Base-by-base conservation (phyloP, 2,888 invertebrate species). In the Aplocera efformata region DNA sequence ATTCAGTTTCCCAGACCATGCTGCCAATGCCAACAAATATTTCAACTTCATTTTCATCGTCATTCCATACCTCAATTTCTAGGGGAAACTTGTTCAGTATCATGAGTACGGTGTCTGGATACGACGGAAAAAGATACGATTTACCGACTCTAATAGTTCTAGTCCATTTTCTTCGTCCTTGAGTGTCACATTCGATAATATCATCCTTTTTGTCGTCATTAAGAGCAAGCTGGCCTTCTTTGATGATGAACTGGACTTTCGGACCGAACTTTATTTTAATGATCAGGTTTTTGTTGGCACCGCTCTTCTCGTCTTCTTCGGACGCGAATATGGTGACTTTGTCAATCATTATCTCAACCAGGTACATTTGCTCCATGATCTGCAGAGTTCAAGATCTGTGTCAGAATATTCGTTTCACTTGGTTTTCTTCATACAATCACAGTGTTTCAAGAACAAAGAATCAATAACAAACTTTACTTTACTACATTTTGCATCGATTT, bases 301-400 rank as follows among this genome's bases (percentile, higher is more conserved):
- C 73, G 41, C 66, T 72, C 9, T 64, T 55, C 57, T 71, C 58
- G 45, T 79, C 65, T 47, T 68, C 62, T 13, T 69, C 63, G n/a
- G 63, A 42, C 50, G 64, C 55, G 61, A 73, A 76, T 72, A 89
- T 62, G 40, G 74, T 73, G 48, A 91, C 83, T 72, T 83, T 86
- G 67, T 90, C 86, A 58, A 90, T 70, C 59, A 90, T 80, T 67
- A 90, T 82, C 72, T 91, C 91, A 56, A 91, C 51, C 70, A 90
- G 65, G 77, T 88, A 90, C 63, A 90, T 71, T 79, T 89, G 88
- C 76, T 90, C 89, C 84, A 88, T 88, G 74, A 84, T 77, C 86
- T 88, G 86, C 62, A 58, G 73, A 81, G 67, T 73, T 71, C 67
- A 82, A 83, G 62, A 69, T 64, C 72, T 71, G 58, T 68, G 67